Base-by-base conservation (phyloP, 2,113 vertebrate genomes). In the Echinops telfairi region DNA sequence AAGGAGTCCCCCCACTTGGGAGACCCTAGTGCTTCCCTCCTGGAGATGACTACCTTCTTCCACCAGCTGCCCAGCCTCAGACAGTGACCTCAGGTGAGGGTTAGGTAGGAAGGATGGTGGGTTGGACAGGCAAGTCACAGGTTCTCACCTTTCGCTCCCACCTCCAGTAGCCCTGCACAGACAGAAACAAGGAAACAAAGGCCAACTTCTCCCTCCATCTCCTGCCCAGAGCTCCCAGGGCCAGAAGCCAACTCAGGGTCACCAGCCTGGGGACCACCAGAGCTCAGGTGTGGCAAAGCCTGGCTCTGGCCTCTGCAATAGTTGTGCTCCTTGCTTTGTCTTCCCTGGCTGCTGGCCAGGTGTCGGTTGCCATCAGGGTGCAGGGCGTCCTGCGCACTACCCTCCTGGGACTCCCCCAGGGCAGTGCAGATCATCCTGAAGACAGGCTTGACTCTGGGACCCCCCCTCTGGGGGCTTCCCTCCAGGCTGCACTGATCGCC, bases 381-480 rank as follows among this genome's bases (percentile, higher is more conserved):
- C 58, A 60, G 90, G 33, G 38, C 3, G 8, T 88, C 79, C 0
- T 70, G 60, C 88, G 10, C 80, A n/a, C 62, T 80, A 33, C 86
- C 86, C 83, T 92, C 83, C 0, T 86, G 96, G 58, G 93, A 91
- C 27, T 71, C 53, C 76, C 86, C 83, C 31, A 77, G 77, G 20
- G 47, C 47, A 53, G 47, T 53, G 47, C 47, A 53, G 47, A 53
- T 53, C 47, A 53, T 53, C 31, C 84, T 81, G 33, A 87, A 87
- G 47, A 95, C 0, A 6, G 36, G 27, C 33, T 40, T 15, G 14
- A 17, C 38, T 3, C 15, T 4, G 25, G 5, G 0, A 19, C 23
- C 38, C 60, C 77, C 64, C 68, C 86, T 81, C 38, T 0, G 0
- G 75, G 12, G 27, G 1, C 17, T 23, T 23, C 22, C 17, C 22